phyloP scores from a whole-genome alignment of 2,113 vertebrate species.

The Oenanthe melanoleuca region DNA sequence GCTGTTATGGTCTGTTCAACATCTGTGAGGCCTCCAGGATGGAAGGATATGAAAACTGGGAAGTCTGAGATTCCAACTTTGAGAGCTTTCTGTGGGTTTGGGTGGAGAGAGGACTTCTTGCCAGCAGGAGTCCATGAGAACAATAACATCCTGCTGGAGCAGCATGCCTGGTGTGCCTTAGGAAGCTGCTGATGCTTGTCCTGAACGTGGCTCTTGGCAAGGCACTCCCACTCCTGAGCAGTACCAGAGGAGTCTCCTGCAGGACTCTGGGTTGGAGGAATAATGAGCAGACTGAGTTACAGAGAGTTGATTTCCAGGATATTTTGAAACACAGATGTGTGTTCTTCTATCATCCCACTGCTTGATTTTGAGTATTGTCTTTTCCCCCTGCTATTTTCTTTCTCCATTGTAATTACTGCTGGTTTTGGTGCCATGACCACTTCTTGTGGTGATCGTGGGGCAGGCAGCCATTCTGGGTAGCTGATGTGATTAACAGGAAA shows the following conservation, averaged over 20 bases:
- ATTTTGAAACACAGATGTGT: background rate
- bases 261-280: background rate
- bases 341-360: background rate
- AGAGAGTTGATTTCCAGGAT: background rate
- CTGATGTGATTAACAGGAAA: background rate
- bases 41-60: background rate
- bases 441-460: background rate
- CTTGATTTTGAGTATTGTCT: background rate
- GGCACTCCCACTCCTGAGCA: background rate
- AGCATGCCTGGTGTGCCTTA: background rate
- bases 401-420: background rate
- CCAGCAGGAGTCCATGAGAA: constrained; percentile 23
- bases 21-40: background rate
- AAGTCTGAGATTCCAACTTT: background rate
- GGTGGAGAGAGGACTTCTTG: background rate
- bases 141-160: constrained; percentile 34
- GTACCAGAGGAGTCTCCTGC: background rate
- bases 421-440: background rate
- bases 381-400: background rate
- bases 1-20: background rate
- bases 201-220: background rate
- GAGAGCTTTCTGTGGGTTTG: background rate
- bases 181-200: constrained; percentile 11
- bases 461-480: background rate
- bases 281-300: background rate